phyloP scores from a whole-genome alignment of 2,797 vertebrate species.

The Eulemur mongoz region DNA sequence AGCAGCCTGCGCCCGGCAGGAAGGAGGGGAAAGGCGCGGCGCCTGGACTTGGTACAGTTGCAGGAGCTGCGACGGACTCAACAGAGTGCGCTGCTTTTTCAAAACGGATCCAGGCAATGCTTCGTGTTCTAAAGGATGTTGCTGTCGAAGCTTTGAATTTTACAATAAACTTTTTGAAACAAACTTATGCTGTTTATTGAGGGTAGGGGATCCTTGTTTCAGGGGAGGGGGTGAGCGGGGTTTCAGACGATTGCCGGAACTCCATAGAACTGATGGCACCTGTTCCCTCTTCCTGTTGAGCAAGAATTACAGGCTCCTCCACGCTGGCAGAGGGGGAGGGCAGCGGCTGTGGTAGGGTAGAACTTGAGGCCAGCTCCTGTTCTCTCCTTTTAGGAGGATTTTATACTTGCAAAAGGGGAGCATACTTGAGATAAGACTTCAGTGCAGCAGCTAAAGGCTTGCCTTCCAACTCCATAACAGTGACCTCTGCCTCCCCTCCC shows the following conservation, averaged over 20 bases:
- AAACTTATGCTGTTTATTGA: slow-evolving; percentile 70
- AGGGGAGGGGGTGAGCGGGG: neutral
- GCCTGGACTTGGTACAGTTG: slow-evolving; percentile 25
- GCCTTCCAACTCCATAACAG: slow-evolving; percentile 76
- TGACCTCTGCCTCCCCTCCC: slow-evolving; percentile 82
- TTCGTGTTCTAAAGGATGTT: slow-evolving; percentile 77
- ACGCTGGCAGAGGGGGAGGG: neutral
- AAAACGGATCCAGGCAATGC: slow-evolving; percentile 73
- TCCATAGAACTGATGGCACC: neutral
- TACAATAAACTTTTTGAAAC: slow-evolving; percentile 86
- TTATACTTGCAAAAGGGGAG: slow-evolving; percentile 35
- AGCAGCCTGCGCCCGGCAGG: slow-evolving; percentile 48
- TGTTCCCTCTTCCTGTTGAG: neutral
- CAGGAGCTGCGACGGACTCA: neutral
- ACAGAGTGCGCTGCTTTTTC: slow-evolving; percentile 18
- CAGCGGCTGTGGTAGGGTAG: neutral
- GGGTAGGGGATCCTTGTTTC: neutral
- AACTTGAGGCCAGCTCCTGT: neutral
- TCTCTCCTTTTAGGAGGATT: slow-evolving; percentile 33
- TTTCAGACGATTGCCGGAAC: neutral
- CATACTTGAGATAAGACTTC: slow-evolving; percentile 71
- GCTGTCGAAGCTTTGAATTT: slow-evolving; percentile 78
- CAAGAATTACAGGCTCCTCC: neutral
- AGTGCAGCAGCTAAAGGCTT: slow-evolving; percentile 48
- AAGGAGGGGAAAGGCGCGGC: slow-evolving; percentile 35